A percentile compares a stretch with the other conserved stretches of the same genome.
These are phyloP conservation scores for Heliconius himera DNA, from an alignment of 1,140 invertebrate genomes.

Conservation along the genomic window DNA sequence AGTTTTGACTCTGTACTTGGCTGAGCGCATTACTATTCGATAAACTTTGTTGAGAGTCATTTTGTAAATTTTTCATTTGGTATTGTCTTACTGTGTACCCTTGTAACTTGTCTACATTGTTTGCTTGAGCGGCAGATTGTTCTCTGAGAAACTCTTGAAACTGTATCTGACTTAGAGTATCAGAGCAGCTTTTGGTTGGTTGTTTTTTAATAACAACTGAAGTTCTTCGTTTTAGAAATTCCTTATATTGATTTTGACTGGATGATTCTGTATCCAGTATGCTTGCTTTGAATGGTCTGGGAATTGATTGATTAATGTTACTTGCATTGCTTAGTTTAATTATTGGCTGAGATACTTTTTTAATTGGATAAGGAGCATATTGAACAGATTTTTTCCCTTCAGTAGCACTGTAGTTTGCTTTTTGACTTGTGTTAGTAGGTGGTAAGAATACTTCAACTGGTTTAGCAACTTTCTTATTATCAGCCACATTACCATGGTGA, in stretches of 20 bases:
- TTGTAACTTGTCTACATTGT: background rate
- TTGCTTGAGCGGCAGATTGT: background rate
- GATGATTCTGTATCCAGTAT: slow-evolving; percentile 11
- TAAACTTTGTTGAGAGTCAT: background rate
- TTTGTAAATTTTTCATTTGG: slow-evolving; percentile 3
- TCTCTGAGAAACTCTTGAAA: slow-evolving; percentile 39
- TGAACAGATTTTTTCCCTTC: background rate
- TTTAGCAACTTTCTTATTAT: background rate
- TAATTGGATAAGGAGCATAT: background rate
- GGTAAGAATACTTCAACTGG: background rate
- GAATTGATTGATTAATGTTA: background rate
- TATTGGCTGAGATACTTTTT: background rate
- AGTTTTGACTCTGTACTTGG: slow-evolving; percentile 45
- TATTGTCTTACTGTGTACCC: background rate
- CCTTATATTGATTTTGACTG: slow-evolving; percentile 37
- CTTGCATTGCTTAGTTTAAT: background rate
- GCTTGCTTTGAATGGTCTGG: background rate
- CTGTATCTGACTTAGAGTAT: slow-evolving; percentile 48
- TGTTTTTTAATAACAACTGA: slow-evolving; percentile 6
- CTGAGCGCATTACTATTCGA: slow-evolving; percentile 9
- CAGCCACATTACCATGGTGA: background rate
- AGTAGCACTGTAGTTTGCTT: background rate
- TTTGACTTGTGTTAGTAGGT: background rate
- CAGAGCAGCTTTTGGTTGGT: slow-evolving; percentile 13
- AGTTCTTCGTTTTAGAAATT: slow-evolving; percentile 28